phyloP scores from a whole-genome alignment of 2,888 invertebrate genomes.

The Reticulitermes lucifugus region DNA sequence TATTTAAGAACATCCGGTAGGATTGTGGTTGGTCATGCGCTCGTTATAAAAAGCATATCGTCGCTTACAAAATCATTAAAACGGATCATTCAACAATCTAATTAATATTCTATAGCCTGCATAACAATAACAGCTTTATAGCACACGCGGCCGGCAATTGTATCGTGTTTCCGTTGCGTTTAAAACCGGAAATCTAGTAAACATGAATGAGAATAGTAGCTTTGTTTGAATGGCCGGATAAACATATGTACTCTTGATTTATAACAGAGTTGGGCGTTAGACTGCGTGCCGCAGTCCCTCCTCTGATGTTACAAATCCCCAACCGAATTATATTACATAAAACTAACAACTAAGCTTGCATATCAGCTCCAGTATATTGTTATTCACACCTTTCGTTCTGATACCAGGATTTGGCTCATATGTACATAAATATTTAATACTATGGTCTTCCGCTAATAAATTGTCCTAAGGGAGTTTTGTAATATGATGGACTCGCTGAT shows the following conservation, averaged over 20 bases:
- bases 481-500: no score
- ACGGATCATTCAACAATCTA: neutral
- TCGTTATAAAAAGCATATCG: neutral
- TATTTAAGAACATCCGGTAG: no score
- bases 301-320: neutral
- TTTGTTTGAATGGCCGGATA: neutral
- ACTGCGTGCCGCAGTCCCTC: neutral
- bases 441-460: no score
- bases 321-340: neutral
- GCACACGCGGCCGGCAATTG: constrained; percentile 19
- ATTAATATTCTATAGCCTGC: constrained; percentile 20
- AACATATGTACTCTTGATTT: constrained; percentile 2
- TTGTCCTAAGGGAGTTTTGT: no score
- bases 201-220: neutral
- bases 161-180: neutral
- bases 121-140: constrained; percentile 23
- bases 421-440: no score
- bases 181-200: constrained; percentile 15
- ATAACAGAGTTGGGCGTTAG: neutral
- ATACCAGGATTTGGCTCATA: no score
- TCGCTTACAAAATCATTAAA: constrained; percentile 13
- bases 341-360: neutral
- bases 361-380: neutral
- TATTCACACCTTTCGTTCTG: no score
- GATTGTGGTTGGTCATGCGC: no score